These are phyloP conservation scores for Andrena bicolor DNA, from an alignment of 2,888 invertebrate species.

Conservation along the genomic window DNA sequence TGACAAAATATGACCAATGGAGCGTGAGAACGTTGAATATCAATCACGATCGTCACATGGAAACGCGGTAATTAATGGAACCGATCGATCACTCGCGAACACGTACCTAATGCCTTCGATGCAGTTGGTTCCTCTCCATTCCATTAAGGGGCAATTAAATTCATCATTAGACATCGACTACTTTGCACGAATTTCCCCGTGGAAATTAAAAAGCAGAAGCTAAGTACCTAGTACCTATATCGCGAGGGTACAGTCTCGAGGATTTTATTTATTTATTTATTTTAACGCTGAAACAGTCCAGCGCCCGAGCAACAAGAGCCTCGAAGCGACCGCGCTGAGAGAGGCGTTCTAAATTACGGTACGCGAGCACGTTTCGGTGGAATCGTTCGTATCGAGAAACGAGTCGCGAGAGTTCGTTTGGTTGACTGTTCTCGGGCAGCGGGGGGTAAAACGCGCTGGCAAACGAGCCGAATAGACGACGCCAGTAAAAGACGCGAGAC, in stretches of 20 bases:
- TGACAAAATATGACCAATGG: too few species aligned
- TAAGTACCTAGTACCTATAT: too few species aligned
- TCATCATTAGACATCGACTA: neutral
- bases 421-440: slow-evolving; percentile 14
- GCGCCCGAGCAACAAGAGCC: neutral
- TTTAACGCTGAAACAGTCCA: slow-evolving; percentile 7
- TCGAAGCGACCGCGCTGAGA: slow-evolving; percentile 16
- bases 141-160: too few species aligned
- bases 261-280: too few species aligned
- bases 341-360: slow-evolving; percentile 25
- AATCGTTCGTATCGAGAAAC: slow-evolving; percentile 18
- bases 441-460: slow-evolving; percentile 9
- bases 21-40: slow-evolving; percentile 17
- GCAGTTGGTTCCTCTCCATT: neutral
- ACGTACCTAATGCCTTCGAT: slow-evolving; percentile 7
- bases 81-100: slow-evolving; percentile 23
- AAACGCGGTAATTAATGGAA: slow-evolving; percentile 17
- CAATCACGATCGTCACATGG: slow-evolving; percentile 10
- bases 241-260: neutral
- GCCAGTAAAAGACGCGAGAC: neutral
- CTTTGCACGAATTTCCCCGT: neutral
- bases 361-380: slow-evolving; percentile 4
- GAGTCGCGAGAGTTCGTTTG: neutral
- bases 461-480: slow-evolving; percentile 29
- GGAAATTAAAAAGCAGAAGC: neutral